Evolutionary conservation across 2,888 invertebrate genomes (phyloP), one percentile per base, ranked within the genome.

Genomic region (Tinea pellionella): DNA sequence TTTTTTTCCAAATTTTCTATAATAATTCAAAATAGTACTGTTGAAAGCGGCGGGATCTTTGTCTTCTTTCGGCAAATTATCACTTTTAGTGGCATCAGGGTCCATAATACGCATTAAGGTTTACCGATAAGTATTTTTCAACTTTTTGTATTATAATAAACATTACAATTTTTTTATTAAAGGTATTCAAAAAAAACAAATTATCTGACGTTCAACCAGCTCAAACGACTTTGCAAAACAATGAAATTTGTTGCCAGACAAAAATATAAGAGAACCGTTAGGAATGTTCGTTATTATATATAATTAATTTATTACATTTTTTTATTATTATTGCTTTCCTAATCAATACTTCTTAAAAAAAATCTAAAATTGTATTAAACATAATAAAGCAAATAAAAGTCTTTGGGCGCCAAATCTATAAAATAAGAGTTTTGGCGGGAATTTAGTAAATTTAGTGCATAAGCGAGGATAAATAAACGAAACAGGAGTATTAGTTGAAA

Each of bases 1-100:
- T 68, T 90, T 91, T 65, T 89, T 89, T 0, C 92, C 91, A 77
- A 90, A 92, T 69, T 91, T 91, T 68, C 90, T 87, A 70, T 91
- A 93, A 73, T 93, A 93, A 69, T 93, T 91, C 66, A 92, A 72
- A 64, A 89, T 82, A 63, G 77, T 73, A 51, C 82, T 73, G 66
- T 84, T 88, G 60, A 88, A 75, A 55, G 81, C 77, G 18, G 74
- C 68, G 59, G 71, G 63, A 59, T 68, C 69, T n/a, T 62, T 61
- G 55, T 64, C 59, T 59, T 55, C 55, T 11, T 7, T 37, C 13
- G 47, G 24, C 12, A 41, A 41, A 47, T 15, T 47, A 47, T 47
- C 16, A n/a, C 47, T 47, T 47, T 16, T 11, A 15, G 41, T 2
- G 8, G 59, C 62, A 62, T 55, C 59, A 1, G 57, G 16, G 47